A percentile compares a stretch with the other conserved stretches of the same genome.
Conservation (phyloP, 2,888 invertebrate genomes). For the Lasioglossum vierecki region DNA sequence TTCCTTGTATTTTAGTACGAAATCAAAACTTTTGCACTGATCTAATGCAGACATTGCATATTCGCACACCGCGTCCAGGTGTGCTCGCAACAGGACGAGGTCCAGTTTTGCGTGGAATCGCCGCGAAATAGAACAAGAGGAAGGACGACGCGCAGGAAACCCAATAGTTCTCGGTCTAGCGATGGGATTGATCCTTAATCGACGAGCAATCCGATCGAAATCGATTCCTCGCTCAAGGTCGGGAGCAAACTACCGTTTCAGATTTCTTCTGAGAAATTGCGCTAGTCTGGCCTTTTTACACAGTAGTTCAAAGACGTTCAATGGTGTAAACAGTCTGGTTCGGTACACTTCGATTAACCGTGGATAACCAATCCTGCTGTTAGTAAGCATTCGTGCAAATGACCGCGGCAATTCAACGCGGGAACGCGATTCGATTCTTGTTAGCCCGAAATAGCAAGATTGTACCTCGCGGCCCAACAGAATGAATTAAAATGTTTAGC, state of each 20-base stretch:
- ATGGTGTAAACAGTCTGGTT: background rate
- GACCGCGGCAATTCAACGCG: background rate
- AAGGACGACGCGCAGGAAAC: slow-evolving; percentile 44
- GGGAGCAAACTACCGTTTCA: background rate
- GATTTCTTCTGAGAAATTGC: background rate
- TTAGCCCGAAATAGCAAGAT: background rate
- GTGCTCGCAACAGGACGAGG: background rate
- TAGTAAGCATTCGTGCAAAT: background rate
- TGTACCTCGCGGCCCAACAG: background rate
- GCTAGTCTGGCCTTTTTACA: background rate
- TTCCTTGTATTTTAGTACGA: too few relatives aligned
- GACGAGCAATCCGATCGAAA: slow-evolving; percentile 8
- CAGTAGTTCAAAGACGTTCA: background rate
- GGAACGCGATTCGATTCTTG: background rate
- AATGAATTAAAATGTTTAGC: background rate
- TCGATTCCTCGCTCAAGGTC: slow-evolving; percentile 4
- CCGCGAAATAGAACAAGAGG: slow-evolving; percentile 31
- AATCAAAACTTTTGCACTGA: too few relatives aligned
- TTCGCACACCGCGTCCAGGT: background rate
- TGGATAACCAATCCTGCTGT: background rate
- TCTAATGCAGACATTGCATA: too few relatives aligned
- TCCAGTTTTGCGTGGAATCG: slow-evolving; percentile 40
- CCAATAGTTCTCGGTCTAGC: slow-evolving; percentile 42
- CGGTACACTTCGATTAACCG: background rate
- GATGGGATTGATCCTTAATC: slow-evolving; percentile 17